phyloP scores from a whole-genome alignment of 2,797 vertebrate genomes.

The Caiman crocodilus region DNA sequence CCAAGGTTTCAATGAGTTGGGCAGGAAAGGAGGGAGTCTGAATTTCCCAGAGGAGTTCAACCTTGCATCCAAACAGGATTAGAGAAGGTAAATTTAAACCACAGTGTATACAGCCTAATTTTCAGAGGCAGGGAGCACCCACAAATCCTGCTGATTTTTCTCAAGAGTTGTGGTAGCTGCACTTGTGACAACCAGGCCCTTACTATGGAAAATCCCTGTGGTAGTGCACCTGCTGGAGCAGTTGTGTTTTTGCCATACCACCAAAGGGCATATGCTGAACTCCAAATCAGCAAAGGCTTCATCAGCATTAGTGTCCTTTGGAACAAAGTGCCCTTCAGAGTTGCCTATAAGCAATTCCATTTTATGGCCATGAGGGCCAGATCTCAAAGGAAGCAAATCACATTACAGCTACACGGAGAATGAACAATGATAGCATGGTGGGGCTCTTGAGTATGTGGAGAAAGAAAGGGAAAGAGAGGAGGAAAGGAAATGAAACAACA shows the following conservation, averaged over 20 bases:
- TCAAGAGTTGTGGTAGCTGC: not conserved
- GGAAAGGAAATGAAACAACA: conserved; percentile 86
- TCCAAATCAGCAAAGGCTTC: conserved; percentile 1
- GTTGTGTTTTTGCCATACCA: not conserved
- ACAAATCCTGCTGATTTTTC: not conserved
- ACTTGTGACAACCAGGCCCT: not conserved
- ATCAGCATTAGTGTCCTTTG: not conserved
- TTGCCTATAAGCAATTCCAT: conserved; percentile 49
- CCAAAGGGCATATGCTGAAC: not conserved
- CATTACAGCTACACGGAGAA: conserved; percentile 40
- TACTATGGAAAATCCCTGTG: not conserved
- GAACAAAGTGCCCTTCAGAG: conserved; percentile 22
- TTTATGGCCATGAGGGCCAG: conserved; percentile 32
- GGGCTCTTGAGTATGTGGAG: conserved; percentile 51
- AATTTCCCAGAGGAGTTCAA: too few species aligned
- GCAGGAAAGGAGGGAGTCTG: not conserved
- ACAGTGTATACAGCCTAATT: not conserved
- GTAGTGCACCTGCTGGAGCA: not conserved
- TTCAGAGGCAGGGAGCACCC: not conserved
- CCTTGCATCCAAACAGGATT: not conserved
- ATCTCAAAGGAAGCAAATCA: conserved; percentile 68
- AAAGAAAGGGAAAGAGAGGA: conserved; percentile 52
- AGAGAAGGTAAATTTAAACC: not conserved
- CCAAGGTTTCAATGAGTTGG: not conserved
- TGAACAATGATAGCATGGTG: conserved; percentile 86